Base-by-base conservation (phyloP, 53 echinoderm and acorn worm species). In the Stichopus horrens region DNA sequence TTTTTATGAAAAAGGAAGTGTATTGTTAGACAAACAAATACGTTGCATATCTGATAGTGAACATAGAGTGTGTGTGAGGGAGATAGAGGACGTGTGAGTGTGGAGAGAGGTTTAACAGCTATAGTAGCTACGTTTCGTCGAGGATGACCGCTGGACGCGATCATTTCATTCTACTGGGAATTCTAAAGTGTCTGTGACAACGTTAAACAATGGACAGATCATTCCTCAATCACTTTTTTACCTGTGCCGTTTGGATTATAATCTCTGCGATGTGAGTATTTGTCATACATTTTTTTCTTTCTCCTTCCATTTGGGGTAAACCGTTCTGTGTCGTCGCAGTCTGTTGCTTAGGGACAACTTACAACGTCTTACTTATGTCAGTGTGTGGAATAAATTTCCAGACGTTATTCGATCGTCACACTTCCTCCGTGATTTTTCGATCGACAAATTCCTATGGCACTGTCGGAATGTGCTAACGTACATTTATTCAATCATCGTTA, bases 11-110 rank as follows among this genome's bases (percentile, higher is more conserved):
- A 37, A 71, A 71, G 71, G 71, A 21, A 81, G 21, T 21, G 81
- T 81, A 81, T 58, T 81, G 81, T 57, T 57, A 81, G 81, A 81
- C 81, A 81, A 81, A 81, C 81, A 81, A 81, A 81, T 81, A 81
- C 81, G 81, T 81, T 21, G 5, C 56, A 21, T 81, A 22, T 56
- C 16, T 71, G 71, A 18, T 71, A 71, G 71, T 81, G 56, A 81
- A 58, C 56, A 57, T 21, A 16, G 22, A 56, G 56, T 52, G 21
- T 56, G n/a, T 81, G 19, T 37, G 37, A 37, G 37, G 37, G 37
- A 37, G 37, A 37, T 37, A 37, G 37, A 37, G 37, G 37, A 37
- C 37, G 37, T 37, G 37, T 37, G 37, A 37, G 37, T 37, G 37
- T 37, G 37, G 37, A 37, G 37, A 37, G 37, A 37, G 37, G 37